Evolutionary conservation across 1,140 invertebrate species (phyloP).

Genomic region (Trinorchestia longiramus): DNA sequence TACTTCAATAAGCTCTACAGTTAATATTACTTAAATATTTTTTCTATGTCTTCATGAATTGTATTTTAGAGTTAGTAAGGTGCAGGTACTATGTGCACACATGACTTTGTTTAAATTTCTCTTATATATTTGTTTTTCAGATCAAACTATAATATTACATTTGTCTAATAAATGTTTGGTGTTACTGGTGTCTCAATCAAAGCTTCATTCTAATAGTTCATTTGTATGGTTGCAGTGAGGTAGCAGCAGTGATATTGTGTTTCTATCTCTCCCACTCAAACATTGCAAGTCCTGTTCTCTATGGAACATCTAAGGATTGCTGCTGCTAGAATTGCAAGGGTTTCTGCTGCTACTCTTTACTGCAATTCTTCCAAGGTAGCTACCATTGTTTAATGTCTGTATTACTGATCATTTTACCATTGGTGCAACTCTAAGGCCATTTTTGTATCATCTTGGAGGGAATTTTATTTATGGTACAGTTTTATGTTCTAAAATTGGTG

Average conservation of each 20-base stretch:
- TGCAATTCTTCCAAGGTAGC: slow-evolving; percentile 26
- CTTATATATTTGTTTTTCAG: neutral
- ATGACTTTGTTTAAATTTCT: neutral
- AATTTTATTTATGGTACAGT: neutral
- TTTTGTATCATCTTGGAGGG: neutral
- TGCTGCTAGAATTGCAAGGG: slow-evolving; percentile 26
- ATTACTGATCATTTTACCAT: neutral
- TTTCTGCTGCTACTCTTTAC: slow-evolving; percentile 48
- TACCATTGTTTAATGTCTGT: neutral
- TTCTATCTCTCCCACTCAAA: slow-evolving; percentile 31
- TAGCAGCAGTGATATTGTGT: slow-evolving; percentile 38
- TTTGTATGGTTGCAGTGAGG: slow-evolving; percentile 44
- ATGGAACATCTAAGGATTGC: slow-evolving; percentile 39
- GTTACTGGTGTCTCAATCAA: neutral
- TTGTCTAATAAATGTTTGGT: neutral
- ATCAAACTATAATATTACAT: neutral
- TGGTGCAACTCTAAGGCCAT: neutral
- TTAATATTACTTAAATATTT: no score
- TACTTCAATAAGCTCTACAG: no score
- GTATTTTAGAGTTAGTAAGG: neutral
- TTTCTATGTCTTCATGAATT: neutral
- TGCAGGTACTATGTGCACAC: neutral
- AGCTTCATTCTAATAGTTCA: neutral
- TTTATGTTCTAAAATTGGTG: neutral
- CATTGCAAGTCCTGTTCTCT: slow-evolving; percentile 4